Evolutionary conservation across 2,797 vertebrate genomes (phyloP), one percentile per base, ranked within the genome.

Genomic region (Squalus acanthias): DNA sequence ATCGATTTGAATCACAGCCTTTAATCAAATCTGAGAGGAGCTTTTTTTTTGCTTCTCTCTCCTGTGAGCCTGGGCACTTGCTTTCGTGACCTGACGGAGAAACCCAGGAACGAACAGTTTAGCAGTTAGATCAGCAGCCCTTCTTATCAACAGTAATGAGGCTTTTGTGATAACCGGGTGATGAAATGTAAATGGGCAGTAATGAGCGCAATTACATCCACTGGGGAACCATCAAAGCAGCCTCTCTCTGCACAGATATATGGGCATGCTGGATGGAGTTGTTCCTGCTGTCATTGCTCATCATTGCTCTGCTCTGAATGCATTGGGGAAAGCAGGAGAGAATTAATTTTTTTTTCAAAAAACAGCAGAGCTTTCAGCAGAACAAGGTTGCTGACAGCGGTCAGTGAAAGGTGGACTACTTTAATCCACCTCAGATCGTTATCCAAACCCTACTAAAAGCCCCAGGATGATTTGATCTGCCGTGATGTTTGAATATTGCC

Each of bases 181-280:
- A 99, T 98, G 98, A 99, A 98, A 99, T 99, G 98, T 98, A 99
- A 99, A 99, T 98, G 98, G 98, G 98, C 98, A 98, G 98, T 98
- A 98, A 99, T 98, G 98, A 99, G 98, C 98, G 98, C 98, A 98
- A 98, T 98, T 98, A 98, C 97, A 98, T 98, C 98, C 98, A 97
- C 98, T 97, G 97, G 98, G 98, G 98, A 98, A 97, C 97, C 97
- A 97, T 98, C 97, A 97, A 96, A 97, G 97, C 97, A 96, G 97
- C 98, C 98, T 98, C 97, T 98, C 98, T 98, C 97, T 97, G 97
- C 95, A 22, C 97, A 98, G 97, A 98, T 97, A 97, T 97, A 98
- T 98, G 97, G 97, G 98, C 97, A 97, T 95, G 96, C 96, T 97
- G 97, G 96, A 96, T 96, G 96, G 96, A 96, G 96, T 97, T 96